Base-by-base conservation (phyloP, 2,888 invertebrate genomes). In the Folsomia manolachei region DNA sequence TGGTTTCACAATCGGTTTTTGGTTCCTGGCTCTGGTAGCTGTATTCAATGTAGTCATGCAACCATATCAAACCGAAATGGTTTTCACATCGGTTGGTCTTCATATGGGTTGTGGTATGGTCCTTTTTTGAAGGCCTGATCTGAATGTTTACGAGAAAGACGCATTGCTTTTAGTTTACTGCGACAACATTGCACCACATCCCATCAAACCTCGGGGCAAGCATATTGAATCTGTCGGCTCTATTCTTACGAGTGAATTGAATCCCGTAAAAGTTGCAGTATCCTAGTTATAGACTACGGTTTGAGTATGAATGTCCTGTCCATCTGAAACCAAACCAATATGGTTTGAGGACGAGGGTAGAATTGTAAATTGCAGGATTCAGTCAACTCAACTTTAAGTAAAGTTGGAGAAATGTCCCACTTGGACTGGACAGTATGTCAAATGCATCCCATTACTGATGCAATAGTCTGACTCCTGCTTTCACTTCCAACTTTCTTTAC, bases 1-100 rank as follows among this genome's bases (percentile, higher is more conserved):
- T 63, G 63, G 23, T 60, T 60, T 60, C 60, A 60, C 60, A 60
- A 60, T 60, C 60, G 60, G 19, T 60, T 60, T 60, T 7, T 14
- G 14, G 39, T 39, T 39, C 39, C 39, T 39, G 39, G 39, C 39
- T 14, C 39, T 39, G 4, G 39, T 39, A 14, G 39, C 39, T 39
- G 39, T 39, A 4, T 39, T 39, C 14, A 4, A 39, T 39, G 39
- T 39, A 39, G 7, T 39, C 39, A 39, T 14, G n/a, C n/a, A n/a
- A n/a, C 14, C 39, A 39, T 14, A 39, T 39, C 39, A 39, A 39
- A 39, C 39, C 14, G 7, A 39, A 39, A 39, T 39, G 39, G 39
- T 4, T 39, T 39, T 39, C 39, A 14, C 39, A 39, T 39, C 39
- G 39, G 39, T 39, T 14, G 7, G 39, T 9, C 39, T 39, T n/a